Evolutionary conservation across 2,113 vertebrate genomes (phyloP).

Genomic region (Catharus fuscescens): DNA sequence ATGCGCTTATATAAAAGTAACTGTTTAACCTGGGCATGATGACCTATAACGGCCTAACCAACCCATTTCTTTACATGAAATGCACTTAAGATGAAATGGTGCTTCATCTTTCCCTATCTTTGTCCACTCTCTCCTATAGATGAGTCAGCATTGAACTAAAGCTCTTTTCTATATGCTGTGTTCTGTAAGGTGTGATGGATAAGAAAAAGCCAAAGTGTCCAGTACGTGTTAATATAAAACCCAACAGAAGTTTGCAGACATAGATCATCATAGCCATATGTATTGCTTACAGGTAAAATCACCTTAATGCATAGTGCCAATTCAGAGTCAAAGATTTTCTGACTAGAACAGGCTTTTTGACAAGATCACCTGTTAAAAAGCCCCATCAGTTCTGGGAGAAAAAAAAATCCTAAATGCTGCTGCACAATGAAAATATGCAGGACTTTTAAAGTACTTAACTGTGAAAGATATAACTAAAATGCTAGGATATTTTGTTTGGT

Average conservation of each 20-base stretch:
- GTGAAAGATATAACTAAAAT: background rate
- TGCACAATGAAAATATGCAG: rapidly evolving
- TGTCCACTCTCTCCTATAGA: background rate
- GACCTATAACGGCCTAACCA: background rate
- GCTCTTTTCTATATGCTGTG: background rate
- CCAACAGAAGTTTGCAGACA: background rate
- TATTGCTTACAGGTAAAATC: background rate
- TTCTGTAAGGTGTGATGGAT: background rate
- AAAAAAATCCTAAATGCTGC: background rate
- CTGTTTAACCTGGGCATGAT: background rate
- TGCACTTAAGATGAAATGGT: background rate
- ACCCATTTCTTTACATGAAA: background rate
- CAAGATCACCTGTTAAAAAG: background rate
- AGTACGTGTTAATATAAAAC: background rate
- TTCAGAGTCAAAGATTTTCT: background rate
- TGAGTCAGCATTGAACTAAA: background rate
- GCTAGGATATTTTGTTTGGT: rapidly evolving
- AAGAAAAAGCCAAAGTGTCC: background rate
- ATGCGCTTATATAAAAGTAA: background rate
- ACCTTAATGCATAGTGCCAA: background rate
- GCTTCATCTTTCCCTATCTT: background rate
- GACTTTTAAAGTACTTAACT: background rate
- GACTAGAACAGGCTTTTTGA: background rate
- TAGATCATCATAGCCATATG: background rate
- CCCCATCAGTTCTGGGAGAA: rapidly evolving